A percentile compares a stretch with the other conserved stretches of the same genome.
Evolutionary conservation across 2,888 invertebrate genomes (phyloP).

Genomic region (Archips crataeganus): DNA sequence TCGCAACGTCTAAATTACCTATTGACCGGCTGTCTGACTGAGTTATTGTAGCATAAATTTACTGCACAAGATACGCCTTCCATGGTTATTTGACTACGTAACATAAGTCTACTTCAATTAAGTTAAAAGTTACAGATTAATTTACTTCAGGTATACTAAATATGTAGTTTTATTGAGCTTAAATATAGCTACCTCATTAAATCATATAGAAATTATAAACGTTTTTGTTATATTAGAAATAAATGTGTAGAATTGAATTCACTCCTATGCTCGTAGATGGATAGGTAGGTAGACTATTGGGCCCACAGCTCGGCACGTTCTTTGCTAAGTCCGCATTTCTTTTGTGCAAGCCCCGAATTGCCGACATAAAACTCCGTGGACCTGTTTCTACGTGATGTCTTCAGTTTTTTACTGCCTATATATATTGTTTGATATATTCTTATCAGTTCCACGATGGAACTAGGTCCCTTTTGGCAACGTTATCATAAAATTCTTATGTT

Average conservation of each 20-base stretch:
- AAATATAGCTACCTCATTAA: too few species aligned
- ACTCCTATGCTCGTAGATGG: neutral
- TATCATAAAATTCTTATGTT: slow-evolving; percentile 73
- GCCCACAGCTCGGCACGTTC: slow-evolving; percentile 65
- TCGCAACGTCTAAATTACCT: slow-evolving; percentile 82
- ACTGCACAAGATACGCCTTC: slow-evolving; percentile 69
- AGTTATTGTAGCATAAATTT: slow-evolving; percentile 84
- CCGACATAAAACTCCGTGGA: slow-evolving; percentile 79
- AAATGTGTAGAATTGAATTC: neutral
- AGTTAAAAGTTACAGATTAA: slow-evolving; percentile 6
- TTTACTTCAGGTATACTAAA: neutral
- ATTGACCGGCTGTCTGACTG: slow-evolving; percentile 77
- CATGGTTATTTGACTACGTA: slow-evolving; percentile 62
- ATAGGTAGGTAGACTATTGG: slow-evolving; percentile 6
- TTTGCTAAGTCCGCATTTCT: slow-evolving; percentile 78
- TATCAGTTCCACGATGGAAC: slow-evolving; percentile 69
- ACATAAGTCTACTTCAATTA: slow-evolving; percentile 50
- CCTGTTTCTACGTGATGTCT: slow-evolving; percentile 81
- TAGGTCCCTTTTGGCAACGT: slow-evolving; percentile 63
- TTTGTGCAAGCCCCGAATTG: slow-evolving; percentile 83
- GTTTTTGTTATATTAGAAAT: neutral
- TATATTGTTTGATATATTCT: slow-evolving; percentile 75
- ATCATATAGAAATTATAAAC: too few species aligned
- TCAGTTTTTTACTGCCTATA: slow-evolving; percentile 77
- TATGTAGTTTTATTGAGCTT: too few species aligned